phyloP scores from a whole-genome alignment of 2,797 vertebrate genomes.

The Darevskia mixta region DNA sequence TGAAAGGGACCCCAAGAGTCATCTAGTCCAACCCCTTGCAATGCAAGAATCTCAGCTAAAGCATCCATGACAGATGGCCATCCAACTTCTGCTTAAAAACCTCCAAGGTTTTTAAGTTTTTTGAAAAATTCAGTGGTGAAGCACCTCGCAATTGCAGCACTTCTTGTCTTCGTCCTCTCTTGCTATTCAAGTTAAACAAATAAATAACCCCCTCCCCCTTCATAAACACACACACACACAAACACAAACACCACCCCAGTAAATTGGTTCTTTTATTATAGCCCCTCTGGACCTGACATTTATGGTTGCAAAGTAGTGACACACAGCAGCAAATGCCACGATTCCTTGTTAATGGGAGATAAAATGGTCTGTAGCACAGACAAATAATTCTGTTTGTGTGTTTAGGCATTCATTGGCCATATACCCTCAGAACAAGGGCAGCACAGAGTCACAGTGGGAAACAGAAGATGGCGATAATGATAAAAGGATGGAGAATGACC shows the following conservation, averaged over 20 bases:
- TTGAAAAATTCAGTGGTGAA: background rate
- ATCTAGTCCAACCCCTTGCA: too few species aligned
- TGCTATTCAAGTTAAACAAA: conserved; percentile 22
- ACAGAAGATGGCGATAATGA: background rate
- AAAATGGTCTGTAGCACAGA: background rate
- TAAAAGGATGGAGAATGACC: background rate
- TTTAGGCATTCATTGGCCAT: conserved; percentile 16
- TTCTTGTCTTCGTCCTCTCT: background rate
- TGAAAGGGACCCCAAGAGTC: too few species aligned
- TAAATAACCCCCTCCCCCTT: too few species aligned
- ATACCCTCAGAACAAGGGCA: background rate
- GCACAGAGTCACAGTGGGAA: conserved; percentile 4
- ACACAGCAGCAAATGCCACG: conserved; percentile 9
- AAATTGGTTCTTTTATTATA: background rate
- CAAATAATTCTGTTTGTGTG: conserved; percentile 17
- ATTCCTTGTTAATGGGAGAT: background rate
- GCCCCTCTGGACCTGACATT: background rate
- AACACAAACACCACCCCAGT: background rate
- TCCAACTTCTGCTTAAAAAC: too few species aligned
- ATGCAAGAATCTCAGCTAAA: too few species aligned
- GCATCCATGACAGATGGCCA: too few species aligned
- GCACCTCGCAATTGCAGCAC: background rate
- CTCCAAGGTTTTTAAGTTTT: too few species aligned
- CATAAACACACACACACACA: background rate
- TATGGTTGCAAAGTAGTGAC: background rate